phyloP scores from a whole-genome alignment of 2,888 invertebrate genomes.

The Microplitis manilae region DNA sequence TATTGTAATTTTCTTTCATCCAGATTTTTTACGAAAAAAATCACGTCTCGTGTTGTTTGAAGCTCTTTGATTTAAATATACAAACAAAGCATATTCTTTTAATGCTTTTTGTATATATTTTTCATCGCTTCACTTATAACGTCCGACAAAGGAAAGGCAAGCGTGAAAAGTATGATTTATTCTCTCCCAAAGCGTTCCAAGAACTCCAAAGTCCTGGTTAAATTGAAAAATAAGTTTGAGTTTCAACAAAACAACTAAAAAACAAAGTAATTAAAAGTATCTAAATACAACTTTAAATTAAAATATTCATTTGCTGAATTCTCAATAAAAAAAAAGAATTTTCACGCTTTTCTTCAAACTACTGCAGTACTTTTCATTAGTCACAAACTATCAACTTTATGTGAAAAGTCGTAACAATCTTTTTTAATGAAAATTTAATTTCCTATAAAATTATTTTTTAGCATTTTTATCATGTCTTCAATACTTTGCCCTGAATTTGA shows the following conservation, averaged over 20 bases:
- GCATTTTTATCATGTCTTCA: no score
- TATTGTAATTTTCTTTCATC: not conserved
- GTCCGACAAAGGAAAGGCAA: not conserved
- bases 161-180: constrained; percentile 1
- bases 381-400: no score
- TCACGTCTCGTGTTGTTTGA: not conserved
- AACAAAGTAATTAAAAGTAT: not conserved
- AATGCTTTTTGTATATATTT: not conserved
- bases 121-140: not conserved
- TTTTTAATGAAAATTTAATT: no score
- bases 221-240: not conserved
- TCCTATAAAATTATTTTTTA: no score
- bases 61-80: not conserved
- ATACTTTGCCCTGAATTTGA: no score
- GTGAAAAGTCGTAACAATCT: no score
- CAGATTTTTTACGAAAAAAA: not conserved
- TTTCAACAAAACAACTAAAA: not conserved
- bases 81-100: not conserved
- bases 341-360: no score
- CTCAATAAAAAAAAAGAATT: no score
- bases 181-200: not conserved
- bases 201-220: not conserved
- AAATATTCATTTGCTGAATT: no score
- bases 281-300: no score
- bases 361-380: no score